A percentile compares a stretch with the other conserved stretches of the same genome.
phyloP scores from a whole-genome alignment of 2,113 vertebrate species.

The Aptenodytes forsteri region DNA sequence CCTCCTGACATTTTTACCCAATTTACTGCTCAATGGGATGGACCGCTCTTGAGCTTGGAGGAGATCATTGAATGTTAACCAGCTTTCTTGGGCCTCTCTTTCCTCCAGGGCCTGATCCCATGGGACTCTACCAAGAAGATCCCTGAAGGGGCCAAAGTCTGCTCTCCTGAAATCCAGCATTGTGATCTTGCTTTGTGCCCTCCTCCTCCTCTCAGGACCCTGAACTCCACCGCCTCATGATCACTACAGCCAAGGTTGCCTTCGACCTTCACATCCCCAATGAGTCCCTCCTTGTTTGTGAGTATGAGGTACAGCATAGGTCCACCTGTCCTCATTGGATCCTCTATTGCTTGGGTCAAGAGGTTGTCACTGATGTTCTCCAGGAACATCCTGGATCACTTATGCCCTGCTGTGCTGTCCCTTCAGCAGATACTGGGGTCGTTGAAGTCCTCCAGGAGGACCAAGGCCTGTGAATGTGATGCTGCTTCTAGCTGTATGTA shows the following conservation, averaged over 20 bases:
- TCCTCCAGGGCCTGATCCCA: not conserved
- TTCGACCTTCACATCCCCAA: not conserved
- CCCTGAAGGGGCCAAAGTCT: not conserved
- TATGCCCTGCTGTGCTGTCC: not conserved
- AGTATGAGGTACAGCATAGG: not conserved
- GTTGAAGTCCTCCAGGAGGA: not conserved
- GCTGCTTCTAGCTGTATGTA: not conserved
- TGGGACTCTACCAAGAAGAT: not conserved
- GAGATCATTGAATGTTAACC: not conserved
- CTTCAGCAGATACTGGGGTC: not conserved
- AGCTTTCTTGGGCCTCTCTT: not conserved
- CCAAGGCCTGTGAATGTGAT: not conserved
- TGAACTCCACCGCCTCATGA: not conserved
- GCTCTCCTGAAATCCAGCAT: not conserved
- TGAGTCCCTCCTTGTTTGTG: not conserved
- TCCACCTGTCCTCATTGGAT: not conserved
- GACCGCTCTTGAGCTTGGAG: not conserved
- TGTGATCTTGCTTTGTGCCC: not conserved
- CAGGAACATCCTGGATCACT: not conserved
- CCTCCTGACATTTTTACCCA: not conserved
- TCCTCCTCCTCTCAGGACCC: not conserved
- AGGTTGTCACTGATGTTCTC: not conserved
- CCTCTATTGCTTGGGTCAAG: not conserved
- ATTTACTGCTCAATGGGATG: not conserved
- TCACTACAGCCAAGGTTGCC: not conserved